phyloP scores from a whole-genome alignment of 2,888 invertebrate species.

The Scaptomyza flava region DNA sequence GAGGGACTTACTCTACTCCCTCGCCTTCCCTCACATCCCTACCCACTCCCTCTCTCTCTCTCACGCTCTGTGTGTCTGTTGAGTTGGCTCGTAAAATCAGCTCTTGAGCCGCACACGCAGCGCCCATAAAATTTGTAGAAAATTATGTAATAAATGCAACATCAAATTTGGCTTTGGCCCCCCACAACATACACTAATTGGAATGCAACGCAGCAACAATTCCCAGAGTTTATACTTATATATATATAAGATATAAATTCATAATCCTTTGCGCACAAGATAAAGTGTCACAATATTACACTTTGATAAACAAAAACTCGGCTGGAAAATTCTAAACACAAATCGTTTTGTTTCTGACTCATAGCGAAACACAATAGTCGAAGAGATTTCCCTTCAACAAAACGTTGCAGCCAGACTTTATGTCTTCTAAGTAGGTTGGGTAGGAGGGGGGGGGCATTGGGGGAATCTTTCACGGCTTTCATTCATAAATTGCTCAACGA shows the following conservation, averaged over 20 bases:
- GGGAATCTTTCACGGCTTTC: slow-evolving; percentile 43
- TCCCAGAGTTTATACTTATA: no score
- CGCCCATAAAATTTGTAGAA: slow-evolving; percentile 69
- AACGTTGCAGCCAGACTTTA: slow-evolving; percentile 59
- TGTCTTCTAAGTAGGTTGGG: slow-evolving; percentile 56
- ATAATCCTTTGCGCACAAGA: slow-evolving; percentile 74
- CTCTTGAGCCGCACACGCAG: slow-evolving; percentile 65
- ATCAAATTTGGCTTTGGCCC: slow-evolving; percentile 73
- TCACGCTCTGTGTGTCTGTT: slow-evolving; percentile 3
- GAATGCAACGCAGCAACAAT: slow-evolving; percentile 70
- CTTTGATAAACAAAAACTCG: slow-evolving; percentile 69
- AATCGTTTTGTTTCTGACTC: slow-evolving; percentile 62
- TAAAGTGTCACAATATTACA: slow-evolving; percentile 83
- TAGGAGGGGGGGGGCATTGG: not conserved
- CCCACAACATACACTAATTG: slow-evolving; percentile 26
- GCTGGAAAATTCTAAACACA: slow-evolving; percentile 50
- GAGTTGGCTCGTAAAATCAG: slow-evolving; percentile 63
- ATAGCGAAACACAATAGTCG: slow-evolving; percentile 36
- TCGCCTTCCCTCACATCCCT: not conserved
- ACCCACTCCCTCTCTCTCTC: not conserved
- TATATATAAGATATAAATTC: no score
- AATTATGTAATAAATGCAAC: slow-evolving; percentile 80
- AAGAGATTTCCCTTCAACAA: slow-evolving; percentile 26
- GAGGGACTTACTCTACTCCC: slow-evolving; percentile 18
- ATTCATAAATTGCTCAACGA: slow-evolving; percentile 72